Base-by-base conservation (phyloP, 1,140 invertebrate species). In the Cydia splendana region DNA sequence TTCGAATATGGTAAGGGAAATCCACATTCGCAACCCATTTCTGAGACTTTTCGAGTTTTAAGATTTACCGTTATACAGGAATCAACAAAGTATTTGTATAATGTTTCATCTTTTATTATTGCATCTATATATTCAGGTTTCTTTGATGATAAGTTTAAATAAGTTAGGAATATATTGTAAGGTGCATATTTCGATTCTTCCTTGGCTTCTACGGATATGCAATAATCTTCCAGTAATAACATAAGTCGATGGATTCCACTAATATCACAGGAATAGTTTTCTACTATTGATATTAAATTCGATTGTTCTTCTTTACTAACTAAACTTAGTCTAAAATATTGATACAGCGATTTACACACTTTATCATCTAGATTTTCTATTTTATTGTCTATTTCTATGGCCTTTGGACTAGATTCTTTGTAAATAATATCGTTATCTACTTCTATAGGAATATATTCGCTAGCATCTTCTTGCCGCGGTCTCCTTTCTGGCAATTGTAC, bases 81-180 rank as follows among this genome's bases (percentile, higher is more conserved):
- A 73, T 93, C 89, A 5, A 93, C 91, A 74, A 94, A 93, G 84
- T 93, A 93, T 85, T 93, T 91, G 76, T 93, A 94, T 74, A 94
- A 77, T 0, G 78, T 78, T 77, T 91, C 90, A 77, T 93, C 83
- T 10, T 88, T 85, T 79, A 93, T 90, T 38, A 94, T 87, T 28
- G 45, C 65, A 75, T 92, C 85, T 45, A 94, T 81, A 34, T 87
- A 82, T 18, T 85, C 83, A 38, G 79, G 77, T 78, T 88, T 88
- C 74, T 84, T 79, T 2, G 79, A 45, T 6, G 87, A 85, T 74
- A 79, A 78, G 67, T 78, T 89, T 75, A 93, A 82, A 77, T 93
- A 93, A 18, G 82, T 90, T 74, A 94, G 83, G 79, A 94, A 92
- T 74, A 93, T 88, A 82, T 91, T 87, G 77, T 91, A 90, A 62